Evolutionary conservation across 2,888 invertebrate genomes (phyloP), one percentile per base, ranked within the genome.

Genomic region (Acleris sparsana): DNA sequence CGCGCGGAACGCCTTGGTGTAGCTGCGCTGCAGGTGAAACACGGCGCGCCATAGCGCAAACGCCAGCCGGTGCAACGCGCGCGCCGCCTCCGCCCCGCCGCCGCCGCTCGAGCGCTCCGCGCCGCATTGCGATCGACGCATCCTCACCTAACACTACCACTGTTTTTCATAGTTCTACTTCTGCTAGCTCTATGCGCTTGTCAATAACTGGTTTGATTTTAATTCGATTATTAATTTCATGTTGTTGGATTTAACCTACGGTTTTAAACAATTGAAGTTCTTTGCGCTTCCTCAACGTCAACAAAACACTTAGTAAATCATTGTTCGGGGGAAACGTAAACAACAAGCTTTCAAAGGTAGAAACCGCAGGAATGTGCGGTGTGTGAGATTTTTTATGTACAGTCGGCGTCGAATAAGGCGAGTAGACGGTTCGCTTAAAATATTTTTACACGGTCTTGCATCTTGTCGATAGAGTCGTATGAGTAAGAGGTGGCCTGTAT

Each of bases 21-120:
- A 84, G 20, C 87, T 88, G 77, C 93, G 85, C 83, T 96, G 95
- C 72, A 96, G 93, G 80, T 95, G 94, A 80, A 96, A 94, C 52
- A 95, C 95, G 62, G 95, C 95, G 73, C 95, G 94, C 95, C 96
- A 96, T 69, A 96, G 92, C 39, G 96, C 95, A 78, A 96, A 96
- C 48, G 96, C 96, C 44, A 96, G 93, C 65, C 95, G 93, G 77
- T 96, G 95, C 69, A 96, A 88, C 73, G 95, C 90, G 67, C 94
- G 93, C 72, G 93, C 93, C 13, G 94, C 94, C 56, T 94, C 93
- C 74, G 86, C 87, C 66, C 88, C 88, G 62, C 75, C 75, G 62
- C 75, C 75, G 68, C 76, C 76, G 75, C 76, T 74, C 79, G 79
- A 77, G 77, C 46, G n/a, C 18, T 65, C 66, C 22, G 51, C 52